Percentiles rank a stretch among this genome's conserved stretches.
These are phyloP conservation scores for Ptychodera flava DNA, from an alignment of 35 echinoderm and acorn worm genomes.

Conservation along the genomic window DNA sequence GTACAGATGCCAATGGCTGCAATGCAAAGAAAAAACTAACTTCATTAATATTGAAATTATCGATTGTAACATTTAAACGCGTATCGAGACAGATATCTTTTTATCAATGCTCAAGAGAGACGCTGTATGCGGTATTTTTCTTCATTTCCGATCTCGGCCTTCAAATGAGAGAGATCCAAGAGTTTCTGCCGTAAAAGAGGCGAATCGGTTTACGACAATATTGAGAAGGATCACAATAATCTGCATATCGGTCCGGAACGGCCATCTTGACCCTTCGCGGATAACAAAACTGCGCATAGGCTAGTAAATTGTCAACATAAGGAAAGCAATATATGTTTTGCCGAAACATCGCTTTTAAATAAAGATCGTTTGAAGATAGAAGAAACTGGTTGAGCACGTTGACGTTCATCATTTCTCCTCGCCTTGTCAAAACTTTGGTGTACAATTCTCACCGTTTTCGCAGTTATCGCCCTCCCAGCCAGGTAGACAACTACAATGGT, in stretches of 20 bases:
- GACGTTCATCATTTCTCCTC: background rate
- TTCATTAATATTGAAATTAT: background rate
- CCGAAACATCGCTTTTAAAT: background rate
- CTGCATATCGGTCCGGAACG: too few relatives aligned
- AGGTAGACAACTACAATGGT: constrained; percentile 41
- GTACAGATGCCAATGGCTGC: background rate
- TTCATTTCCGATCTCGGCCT: background rate
- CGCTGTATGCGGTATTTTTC: background rate
- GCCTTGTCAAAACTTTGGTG: background rate
- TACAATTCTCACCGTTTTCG: constrained; percentile 31
- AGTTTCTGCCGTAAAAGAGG: too few relatives aligned
- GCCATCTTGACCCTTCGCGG: background rate
- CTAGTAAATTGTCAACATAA: background rate
- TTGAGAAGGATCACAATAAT: too few relatives aligned
- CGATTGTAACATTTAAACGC: background rate
- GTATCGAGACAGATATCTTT: background rate
- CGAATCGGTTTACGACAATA: too few relatives aligned
- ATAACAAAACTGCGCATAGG: background rate
- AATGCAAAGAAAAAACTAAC: background rate
- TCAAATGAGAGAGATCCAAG: too few relatives aligned
- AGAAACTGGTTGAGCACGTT: background rate
- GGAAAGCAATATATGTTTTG: background rate
- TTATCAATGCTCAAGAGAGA: background rate
- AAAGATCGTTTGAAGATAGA: background rate
- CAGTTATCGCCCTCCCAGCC: constrained; percentile 63